phyloP scores from a whole-genome alignment of 2,113 vertebrate species.

The Casuarius casuarius region DNA sequence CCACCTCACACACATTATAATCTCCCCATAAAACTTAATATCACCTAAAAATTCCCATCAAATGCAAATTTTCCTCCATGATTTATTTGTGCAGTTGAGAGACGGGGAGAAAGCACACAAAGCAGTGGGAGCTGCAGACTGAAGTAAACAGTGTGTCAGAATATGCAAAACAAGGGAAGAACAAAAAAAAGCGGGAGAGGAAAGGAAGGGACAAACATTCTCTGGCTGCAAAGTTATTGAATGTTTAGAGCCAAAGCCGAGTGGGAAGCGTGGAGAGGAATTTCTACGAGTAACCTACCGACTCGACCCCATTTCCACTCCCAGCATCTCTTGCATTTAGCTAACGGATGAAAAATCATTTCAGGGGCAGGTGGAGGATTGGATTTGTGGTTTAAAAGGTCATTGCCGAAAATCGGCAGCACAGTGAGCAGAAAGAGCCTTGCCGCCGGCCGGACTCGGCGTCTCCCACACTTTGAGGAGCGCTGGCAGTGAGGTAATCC shows the following conservation, averaged over 20 bases:
- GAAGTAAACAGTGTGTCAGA: slow-evolving; percentile 60
- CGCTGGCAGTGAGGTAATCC: slow-evolving; percentile 74
- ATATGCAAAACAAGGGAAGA: slow-evolving; percentile 60
- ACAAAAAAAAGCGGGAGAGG: background rate
- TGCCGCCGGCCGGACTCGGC: slow-evolving; percentile 4
- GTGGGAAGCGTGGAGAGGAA: slow-evolving; percentile 34
- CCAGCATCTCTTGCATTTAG: background rate
- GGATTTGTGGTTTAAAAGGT: slow-evolving; percentile 46
- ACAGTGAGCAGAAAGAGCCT: background rate
- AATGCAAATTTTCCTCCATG: slow-evolving; percentile 57
- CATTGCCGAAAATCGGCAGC: slow-evolving; percentile 1
- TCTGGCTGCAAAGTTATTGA: slow-evolving; percentile 51
- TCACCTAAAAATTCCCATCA: slow-evolving; percentile 57
- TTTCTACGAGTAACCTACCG: background rate
- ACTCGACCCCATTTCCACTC: background rate
- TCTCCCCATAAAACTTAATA: slow-evolving; percentile 31
- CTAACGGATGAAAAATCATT: slow-evolving; percentile 1
- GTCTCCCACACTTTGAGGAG: slow-evolving; percentile 60
- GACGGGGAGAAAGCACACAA: slow-evolving; percentile 28
- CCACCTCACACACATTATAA: slow-evolving; percentile 7
- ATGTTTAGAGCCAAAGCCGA: slow-evolving; percentile 30
- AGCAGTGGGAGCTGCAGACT: slow-evolving; percentile 50
- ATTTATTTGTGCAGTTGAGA: slow-evolving; percentile 59
- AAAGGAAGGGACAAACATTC: slow-evolving; percentile 57
- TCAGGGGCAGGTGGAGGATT: background rate